Evolutionary conservation across 2,113 vertebrate genomes (phyloP).

Genomic region (Corythaeola cristata): DNA sequence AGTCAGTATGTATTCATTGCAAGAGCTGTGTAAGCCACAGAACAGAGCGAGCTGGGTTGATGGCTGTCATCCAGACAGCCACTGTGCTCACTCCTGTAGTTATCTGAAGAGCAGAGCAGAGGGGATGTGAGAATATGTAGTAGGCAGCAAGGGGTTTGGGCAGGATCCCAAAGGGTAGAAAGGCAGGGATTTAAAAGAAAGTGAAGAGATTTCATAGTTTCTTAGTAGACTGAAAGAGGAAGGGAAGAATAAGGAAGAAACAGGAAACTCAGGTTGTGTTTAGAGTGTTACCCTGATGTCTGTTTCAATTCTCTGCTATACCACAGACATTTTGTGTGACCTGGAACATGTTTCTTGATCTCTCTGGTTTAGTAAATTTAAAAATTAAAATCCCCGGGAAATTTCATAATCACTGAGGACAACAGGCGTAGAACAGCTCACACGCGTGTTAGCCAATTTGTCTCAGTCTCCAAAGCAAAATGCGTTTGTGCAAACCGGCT

Average conservation of each 20-base stretch:
- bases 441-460: background rate
- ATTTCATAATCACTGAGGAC: background rate
- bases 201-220: background rate
- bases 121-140: background rate
- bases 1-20: background rate
- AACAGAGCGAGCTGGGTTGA: background rate
- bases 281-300: background rate
- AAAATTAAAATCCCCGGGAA: background rate
- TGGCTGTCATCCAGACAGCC: background rate
- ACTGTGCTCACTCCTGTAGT: background rate
- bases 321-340: background rate
- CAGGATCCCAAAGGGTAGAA: background rate
- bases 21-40: background rate
- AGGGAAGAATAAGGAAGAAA: background rate
- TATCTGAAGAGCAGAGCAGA: background rate
- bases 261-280: background rate
- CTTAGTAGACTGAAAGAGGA: background rate
- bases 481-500: background rate
- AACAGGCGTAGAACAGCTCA: background rate
- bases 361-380: background rate
- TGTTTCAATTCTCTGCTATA: background rate
- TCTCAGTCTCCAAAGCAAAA: background rate
- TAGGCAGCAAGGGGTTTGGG: background rate
- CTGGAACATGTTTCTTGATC: background rate
- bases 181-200: background rate